Conservation (phyloP, 2,113 vertebrate genomes). For the Nycticebus coucang region DNA sequence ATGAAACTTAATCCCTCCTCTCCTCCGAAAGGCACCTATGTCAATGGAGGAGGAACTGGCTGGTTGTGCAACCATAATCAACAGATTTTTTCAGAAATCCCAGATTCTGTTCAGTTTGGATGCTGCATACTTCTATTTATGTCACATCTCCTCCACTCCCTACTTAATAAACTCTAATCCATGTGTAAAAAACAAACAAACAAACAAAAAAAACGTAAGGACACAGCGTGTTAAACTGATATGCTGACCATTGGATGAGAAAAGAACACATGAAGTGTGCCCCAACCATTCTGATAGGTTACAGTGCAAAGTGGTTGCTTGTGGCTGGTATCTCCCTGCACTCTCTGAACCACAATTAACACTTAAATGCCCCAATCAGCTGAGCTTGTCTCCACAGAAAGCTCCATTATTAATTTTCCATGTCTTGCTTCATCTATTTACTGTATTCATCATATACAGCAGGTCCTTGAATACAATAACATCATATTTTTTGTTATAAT, state of each 20-base stretch:
- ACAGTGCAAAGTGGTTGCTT: not conserved
- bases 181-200: not conserved
- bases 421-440: not conserved
- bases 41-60: not conserved
- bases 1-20: rapidly evolving
- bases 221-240: not conserved
- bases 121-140: not conserved
- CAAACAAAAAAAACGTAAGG: too few relatives aligned
- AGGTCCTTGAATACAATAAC: too few relatives aligned
- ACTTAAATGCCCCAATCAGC: not conserved
- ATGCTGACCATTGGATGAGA: not conserved
- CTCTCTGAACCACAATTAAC: not conserved
- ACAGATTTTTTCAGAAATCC: not conserved
- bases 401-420: not conserved
- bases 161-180: slow-evolving; percentile 68
- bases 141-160: not conserved
- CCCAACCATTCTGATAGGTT: not conserved
- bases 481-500: too few relatives aligned
- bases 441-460: too few relatives aligned
- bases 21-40: not conserved
- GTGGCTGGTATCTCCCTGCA: too few relatives aligned
- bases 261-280: not conserved
- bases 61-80: not conserved
- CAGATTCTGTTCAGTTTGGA: not conserved
- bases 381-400: not conserved